Base-by-base conservation (phyloP, 2,888 invertebrate species). In the Erebia epiphron region DNA sequence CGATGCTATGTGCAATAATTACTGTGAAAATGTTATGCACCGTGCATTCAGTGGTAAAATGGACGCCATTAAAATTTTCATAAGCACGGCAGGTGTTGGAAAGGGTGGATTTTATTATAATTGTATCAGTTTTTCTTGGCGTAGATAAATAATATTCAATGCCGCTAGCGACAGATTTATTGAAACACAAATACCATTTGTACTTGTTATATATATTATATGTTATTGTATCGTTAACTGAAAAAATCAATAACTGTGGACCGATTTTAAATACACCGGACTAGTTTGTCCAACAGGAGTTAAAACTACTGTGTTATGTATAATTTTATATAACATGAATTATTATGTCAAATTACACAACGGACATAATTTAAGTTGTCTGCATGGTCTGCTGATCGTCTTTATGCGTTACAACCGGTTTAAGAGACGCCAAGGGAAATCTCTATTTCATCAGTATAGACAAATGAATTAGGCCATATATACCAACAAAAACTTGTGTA, bases 1-100 rank as follows among this genome's bases (percentile, higher is more conserved):
- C 67, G 60, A 61, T 63, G 72, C 71, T 61, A 60, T 72, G 58
- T 67, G 60, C 67, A 70, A 68, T 73, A 70, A 70, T 67, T 75
- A 68, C 43, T 70, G 75, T 67, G 71, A 72, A 70, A 72, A 69
- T 69, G 63, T 26, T 69, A 58, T 68, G 49, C 62, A 68, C 52
- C 69, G 68, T 72, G 61, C 62, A 69, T 72, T 70, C 67, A 58
- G 64, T 65, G 61, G 13, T 67, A 68, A 71, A 67, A 64, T 68
- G 50, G 56, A 49, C 58, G 16, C 64, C 16, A 57, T 68, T 67
- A 52, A 16, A 63, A 56, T 52, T 35, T 3, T 50, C n/a, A 57
- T 7, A n/a, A 43, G 18, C n/a, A 52, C 58, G 49, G 21, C 70
- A 63, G 66, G 70, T 70, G 57, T 60, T 35, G n/a, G 11, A 35